Base-by-base conservation (phyloP, 2,888 invertebrate genomes). In the Caenorhabditis parvicauda region DNA sequence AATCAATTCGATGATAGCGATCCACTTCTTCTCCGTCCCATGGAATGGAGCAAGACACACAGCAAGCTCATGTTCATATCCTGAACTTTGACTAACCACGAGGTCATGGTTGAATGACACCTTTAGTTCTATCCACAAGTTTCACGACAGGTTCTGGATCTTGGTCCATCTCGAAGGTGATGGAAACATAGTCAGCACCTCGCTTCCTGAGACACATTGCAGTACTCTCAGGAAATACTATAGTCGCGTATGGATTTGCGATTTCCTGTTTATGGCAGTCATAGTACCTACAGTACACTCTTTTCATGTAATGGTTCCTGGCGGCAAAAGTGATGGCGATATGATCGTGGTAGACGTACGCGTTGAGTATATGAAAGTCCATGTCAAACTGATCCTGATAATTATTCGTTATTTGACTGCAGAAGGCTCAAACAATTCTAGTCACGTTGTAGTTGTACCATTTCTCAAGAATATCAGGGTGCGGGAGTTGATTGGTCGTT, bases 1-100 rank as follows among this genome's bases (percentile, higher is more conserved):
- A 21, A 61, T 48, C 21, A 61, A 61, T 9, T 61, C 61, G 3
- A 50, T 54, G 12, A 61, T 61, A 27, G 53, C 56, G 3, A 56
- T 21, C 7, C 51, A 61, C 19, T 61, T 61, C 14, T 53, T 49
- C 35, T 61, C 61, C 1, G 45, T 46, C 4, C 57, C 61, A 39
- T 57, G 54, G 3, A 57, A 5, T 9, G 61, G 19, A 2, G 61
- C 51, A 37, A 61, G 19, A 25, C 61, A 61, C 5, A 61, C 54
- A 25, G 61, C 50, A 50, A 61, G 46, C 12, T 44, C 53, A 38
- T 61, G 61, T 25, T 28, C 48, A 5, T 51, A 50, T n/a, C n/a
- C n/a, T n/a, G n/a, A n/a, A n/a, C n/a, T n/a, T n/a, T n/a, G n/a
- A n/a, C n/a, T n/a, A n/a, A n/a, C n/a, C n/a, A n/a, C n/a, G n/a